Evolutionary conservation across 37 sponge, comb jelly and placozoan species (phyloP).

Genomic region (Cladorhizidae sp.): DNA sequence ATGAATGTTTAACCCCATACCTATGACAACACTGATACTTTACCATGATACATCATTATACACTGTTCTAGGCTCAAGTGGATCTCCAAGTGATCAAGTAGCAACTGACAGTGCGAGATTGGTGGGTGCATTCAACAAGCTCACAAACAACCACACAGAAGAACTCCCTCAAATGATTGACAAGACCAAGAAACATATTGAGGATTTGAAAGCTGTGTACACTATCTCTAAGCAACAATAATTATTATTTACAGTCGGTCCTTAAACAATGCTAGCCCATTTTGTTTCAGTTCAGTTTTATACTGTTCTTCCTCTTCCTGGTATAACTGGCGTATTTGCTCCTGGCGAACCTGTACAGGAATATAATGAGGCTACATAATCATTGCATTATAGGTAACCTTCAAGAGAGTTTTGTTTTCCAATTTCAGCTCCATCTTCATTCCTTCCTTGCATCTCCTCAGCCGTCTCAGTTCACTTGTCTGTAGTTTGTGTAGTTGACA

Average conservation of each 20-base stretch:
- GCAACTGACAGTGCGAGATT: conserved; percentile 6
- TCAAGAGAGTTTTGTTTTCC: conserved; percentile 47
- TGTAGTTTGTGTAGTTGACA: too few species aligned
- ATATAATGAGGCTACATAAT: not conserved
- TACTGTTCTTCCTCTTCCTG: conserved; percentile 38
- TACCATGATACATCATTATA: too few species aligned
- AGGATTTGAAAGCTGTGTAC: not conserved
- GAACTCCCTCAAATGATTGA: conserved; percentile 5
- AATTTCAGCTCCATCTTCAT: conserved; percentile 36
- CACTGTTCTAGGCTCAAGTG: too few species aligned
- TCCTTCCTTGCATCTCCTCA: conserved; percentile 34
- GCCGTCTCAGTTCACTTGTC: conserved; percentile 40
- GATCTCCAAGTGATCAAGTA: conserved; percentile 3
- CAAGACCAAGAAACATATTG: conserved; percentile 3
- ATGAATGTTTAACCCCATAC: too few species aligned
- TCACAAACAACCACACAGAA: not conserved
- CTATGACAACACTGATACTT: too few species aligned
- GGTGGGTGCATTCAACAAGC: not conserved
- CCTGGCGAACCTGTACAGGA: conserved; percentile 33
- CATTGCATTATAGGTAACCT: conserved; percentile 13
- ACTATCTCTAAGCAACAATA: not conserved
- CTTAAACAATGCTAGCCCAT: conserved; percentile 60
- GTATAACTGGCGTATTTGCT: conserved; percentile 38
- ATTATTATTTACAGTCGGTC: conserved; percentile 45
- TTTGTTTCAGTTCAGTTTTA: conserved; percentile 41